Base-by-base conservation (phyloP, 2,888 invertebrate genomes). In the Sphaerolaimus hirsutus region DNA sequence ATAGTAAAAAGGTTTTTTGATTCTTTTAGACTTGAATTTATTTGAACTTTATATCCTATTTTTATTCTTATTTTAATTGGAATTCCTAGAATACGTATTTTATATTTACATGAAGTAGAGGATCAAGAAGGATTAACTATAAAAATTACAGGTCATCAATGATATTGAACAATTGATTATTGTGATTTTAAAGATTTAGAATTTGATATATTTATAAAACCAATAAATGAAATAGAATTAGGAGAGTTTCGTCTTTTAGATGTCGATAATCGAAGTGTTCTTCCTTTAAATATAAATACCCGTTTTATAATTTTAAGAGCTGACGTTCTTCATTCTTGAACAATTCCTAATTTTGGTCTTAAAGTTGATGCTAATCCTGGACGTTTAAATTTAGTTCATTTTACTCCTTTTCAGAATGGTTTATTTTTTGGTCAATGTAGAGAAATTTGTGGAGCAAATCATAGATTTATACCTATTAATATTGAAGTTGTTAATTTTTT, bases 391-490 rank as follows among this genome's bases (percentile, higher is more conserved):
- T 64, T 65, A 69, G 67, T 59, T 44, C 72, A 67, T 55, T 72
- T 77, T 63, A 67, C 68, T 56, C 69, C 73, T 56, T 75, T 72
- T 53, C 73, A 74, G 2, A 70, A 75, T 1, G 76, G 77, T 40
- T 56, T 77, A 61, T 76, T 71, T 65, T 78, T 67, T 66, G 77
- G 78, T 0, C 77, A 79, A 73, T 79, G 78, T 63, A 79, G 78
- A 55, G 78, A 79, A 74, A 78, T 79, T 69, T 79, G 78, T 68
- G 78, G 78, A 1, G 73, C 75, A 46, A 78, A 79, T 63, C 78
- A 79, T 64, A 76, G 76, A 49, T 79, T 79, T 72, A 79, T 79
- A 68, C 78, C 77, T 29, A 77, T 78, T 72, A 54, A 49, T 43
- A 45, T 61, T 41, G 60, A 61, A 48, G 50, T 51, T 17, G 51